These are phyloP conservation scores for Tipula vernalis DNA, from an alignment of 2,888 invertebrate species.

Conservation along the genomic window DNA sequence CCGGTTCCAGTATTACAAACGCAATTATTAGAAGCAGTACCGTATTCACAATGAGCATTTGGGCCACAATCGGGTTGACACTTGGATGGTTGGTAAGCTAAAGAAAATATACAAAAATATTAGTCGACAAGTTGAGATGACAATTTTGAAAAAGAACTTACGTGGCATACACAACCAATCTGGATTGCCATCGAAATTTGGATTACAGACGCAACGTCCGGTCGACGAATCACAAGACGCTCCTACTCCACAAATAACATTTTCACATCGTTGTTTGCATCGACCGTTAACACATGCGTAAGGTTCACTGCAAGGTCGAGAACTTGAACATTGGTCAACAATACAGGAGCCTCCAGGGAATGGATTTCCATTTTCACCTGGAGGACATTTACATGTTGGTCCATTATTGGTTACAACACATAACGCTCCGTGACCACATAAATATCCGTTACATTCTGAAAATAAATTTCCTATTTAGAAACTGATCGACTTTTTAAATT, in stretches of 20 bases:
- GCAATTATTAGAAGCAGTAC: conserved; percentile 54
- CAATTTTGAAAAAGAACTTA: conserved; percentile 39
- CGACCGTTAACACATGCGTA: conserved; percentile 76
- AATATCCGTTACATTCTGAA: conserved; percentile 37
- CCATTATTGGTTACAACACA: conserved; percentile 75
- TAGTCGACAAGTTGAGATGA: conserved; percentile 8
- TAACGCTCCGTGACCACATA: conserved; percentile 71
- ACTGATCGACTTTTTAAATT: neutral
- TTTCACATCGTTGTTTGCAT: conserved; percentile 80
- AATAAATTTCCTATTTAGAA: neutral
- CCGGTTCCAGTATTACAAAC: conserved; percentile 71
- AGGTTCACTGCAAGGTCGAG: conserved; percentile 63
- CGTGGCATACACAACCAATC: conserved; percentile 84
- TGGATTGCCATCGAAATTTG: conserved; percentile 80
- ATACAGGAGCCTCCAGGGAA: conserved; percentile 80
- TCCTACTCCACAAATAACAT: conserved; percentile 75
- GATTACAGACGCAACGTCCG: conserved; percentile 76
- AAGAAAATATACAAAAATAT: conserved; percentile 25
- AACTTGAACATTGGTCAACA: conserved; percentile 68
- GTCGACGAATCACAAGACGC: conserved; percentile 69
- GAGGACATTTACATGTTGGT: conserved; percentile 78
- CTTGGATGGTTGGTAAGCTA: conserved; percentile 62
- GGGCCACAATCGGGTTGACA: conserved; percentile 70
- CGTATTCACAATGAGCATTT: conserved; percentile 82
- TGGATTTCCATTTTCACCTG: conserved; percentile 79